Evolutionary conservation across 2,113 vertebrate genomes (phyloP).

Genomic region (Bos indicus): DNA sequence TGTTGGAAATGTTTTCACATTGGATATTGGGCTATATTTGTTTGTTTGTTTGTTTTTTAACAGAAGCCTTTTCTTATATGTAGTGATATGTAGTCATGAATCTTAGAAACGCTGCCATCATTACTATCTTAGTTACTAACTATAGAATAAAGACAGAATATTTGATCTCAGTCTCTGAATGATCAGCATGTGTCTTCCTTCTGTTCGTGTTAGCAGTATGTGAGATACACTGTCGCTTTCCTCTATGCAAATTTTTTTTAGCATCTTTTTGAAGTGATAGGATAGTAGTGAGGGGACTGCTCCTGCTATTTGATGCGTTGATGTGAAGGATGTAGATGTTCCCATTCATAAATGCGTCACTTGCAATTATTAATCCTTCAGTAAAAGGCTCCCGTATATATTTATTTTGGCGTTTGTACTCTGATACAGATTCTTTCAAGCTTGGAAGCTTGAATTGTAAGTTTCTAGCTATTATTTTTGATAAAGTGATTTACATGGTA

Average conservation of each 20-base stretch:
- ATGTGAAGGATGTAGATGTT: not conserved
- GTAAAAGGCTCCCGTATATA: not conserved
- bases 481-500: not conserved
- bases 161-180: not conserved
- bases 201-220: not conserved
- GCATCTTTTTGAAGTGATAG: not conserved
- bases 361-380: not conserved
- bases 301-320: not conserved
- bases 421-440: constrained; percentile 11
- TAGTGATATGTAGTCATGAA: not conserved
- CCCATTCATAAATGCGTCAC: not conserved
- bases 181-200: not conserved
- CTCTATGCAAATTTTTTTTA: not conserved
- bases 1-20: not conserved
- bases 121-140: not conserved
- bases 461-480: not conserved
- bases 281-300: not conserved
- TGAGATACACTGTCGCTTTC: not conserved
- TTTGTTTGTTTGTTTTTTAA: not conserved
- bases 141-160: constrained; percentile 1
- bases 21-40: not conserved
- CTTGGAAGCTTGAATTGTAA: constrained; percentile 1
- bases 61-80: not conserved
- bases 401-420: constrained; percentile 4
- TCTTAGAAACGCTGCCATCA: not conserved